phyloP scores from a whole-genome alignment of 2,113 vertebrate genomes.

The Neotoma lepida region DNA sequence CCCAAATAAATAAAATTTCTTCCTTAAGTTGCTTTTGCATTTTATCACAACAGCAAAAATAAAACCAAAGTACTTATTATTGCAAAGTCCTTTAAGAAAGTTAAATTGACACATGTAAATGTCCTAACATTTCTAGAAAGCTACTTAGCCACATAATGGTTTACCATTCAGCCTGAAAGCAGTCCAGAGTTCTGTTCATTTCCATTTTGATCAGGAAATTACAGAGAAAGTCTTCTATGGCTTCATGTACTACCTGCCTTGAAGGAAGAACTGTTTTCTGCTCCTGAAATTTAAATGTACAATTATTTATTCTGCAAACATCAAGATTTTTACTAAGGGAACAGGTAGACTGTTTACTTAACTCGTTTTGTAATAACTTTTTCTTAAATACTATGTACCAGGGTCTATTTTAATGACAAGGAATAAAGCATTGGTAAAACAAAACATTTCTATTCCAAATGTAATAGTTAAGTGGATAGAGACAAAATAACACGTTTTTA shows the following conservation, averaged over 20 bases:
- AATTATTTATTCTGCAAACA: conserved; percentile 60
- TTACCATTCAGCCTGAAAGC: conserved; percentile 96
- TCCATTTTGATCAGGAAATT: conserved; percentile 92
- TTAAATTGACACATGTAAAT: background rate
- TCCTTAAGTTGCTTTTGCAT: background rate
- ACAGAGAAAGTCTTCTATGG: conserved; percentile 91
- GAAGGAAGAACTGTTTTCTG: conserved; percentile 65
- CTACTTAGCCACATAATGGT: background rate
- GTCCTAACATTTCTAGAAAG: conserved; percentile 21
- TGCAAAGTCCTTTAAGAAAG: background rate
- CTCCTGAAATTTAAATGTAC: conserved; percentile 82
- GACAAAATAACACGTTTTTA: too few species aligned
- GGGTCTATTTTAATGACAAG: background rate
- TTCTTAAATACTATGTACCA: background rate
- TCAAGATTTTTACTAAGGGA: background rate
- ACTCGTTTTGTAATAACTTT: conserved; percentile 2
- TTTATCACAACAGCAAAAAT: background rate
- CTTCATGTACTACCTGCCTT: conserved; percentile 80
- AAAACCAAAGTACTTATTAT: background rate
- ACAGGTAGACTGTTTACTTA: background rate
- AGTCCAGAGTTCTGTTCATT: conserved; percentile 93
- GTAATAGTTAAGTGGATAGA: background rate
- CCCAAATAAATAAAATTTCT: background rate
- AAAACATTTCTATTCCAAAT: background rate
- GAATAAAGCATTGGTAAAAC: conserved; percentile 4